Evolutionary conservation across 2,113 vertebrate genomes (phyloP).

Genomic region (Ovibos moschatus): DNA sequence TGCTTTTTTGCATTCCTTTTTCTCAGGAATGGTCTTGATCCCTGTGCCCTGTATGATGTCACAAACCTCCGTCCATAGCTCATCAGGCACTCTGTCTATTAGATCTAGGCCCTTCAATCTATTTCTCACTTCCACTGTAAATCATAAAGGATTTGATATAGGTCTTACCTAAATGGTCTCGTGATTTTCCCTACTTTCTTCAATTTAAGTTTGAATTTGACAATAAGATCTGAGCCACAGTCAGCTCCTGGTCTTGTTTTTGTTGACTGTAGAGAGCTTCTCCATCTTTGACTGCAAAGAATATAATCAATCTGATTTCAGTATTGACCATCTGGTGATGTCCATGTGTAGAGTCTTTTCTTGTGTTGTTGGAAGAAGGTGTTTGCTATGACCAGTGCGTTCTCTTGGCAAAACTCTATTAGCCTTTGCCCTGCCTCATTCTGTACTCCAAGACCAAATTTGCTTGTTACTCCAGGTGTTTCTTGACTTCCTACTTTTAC

Average conservation of each 20-base stretch:
- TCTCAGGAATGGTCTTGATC: not conserved
- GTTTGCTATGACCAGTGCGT: fast-evolving
- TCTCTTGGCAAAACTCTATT: not conserved
- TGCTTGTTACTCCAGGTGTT: not conserved
- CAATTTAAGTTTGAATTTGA: not conserved
- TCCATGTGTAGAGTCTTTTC: not conserved
- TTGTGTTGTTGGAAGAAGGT: not conserved
- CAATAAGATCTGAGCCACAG: not conserved
- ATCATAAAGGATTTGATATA: not conserved
- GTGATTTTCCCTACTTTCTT: not conserved
- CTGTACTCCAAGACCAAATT: not conserved
- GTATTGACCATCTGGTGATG: not conserved
- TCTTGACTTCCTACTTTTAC: not conserved
- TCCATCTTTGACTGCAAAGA: not conserved
- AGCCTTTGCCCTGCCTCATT: not conserved
- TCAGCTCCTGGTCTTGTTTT: not conserved
- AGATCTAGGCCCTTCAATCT: not conserved
- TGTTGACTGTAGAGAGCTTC: not conserved
- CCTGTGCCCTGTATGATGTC: not conserved
- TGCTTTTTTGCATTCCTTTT: not conserved
- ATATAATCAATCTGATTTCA: not conserved
- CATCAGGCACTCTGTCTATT: not conserved
- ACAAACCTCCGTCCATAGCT: fast-evolving
- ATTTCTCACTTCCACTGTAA: not conserved
- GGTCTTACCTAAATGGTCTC: not conserved